Percentiles rank a stretch among this genome's conserved stretches.
Conservation (phyloP, 2,888 invertebrate genomes). For the Ptilodon capucinus region DNA sequence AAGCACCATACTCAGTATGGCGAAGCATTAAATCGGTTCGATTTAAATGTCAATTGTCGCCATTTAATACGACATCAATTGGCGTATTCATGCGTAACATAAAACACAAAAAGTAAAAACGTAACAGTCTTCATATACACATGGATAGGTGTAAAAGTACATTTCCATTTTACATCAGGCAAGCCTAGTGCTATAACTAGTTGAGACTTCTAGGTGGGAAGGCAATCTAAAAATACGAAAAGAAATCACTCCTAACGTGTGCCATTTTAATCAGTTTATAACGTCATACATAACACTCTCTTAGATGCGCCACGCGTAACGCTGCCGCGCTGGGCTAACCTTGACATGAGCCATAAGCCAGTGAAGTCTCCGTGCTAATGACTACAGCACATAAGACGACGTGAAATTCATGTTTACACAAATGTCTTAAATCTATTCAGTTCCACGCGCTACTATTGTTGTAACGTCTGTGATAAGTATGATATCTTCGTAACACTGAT, state of each 20-base stretch:
- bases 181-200: background rate
- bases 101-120: too few species aligned
- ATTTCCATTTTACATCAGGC: too few species aligned
- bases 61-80: too few species aligned
- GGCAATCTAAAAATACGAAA: background rate
- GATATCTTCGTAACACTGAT: background rate
- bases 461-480: background rate
- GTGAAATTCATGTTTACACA: constrained; percentile 18
- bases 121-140: too few species aligned
- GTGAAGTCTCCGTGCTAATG: constrained; percentile 28
- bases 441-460: background rate
- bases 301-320: constrained; percentile 15
- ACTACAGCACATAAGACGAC: constrained; percentile 19
- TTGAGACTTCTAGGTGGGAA: background rate
- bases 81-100: too few species aligned
- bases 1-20: too few species aligned
- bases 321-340: constrained; percentile 20
- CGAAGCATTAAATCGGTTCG: too few species aligned
- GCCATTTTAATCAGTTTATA: constrained; percentile 19
- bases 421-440: constrained; percentile 3
- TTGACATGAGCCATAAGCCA: constrained; percentile 28
- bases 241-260: background rate
- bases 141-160: too few species aligned
- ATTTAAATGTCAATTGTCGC: too few species aligned
- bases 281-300: constrained; percentile 24